Conservation (phyloP, 1,140 invertebrate species). For the Chionoecetes opilio region DNA sequence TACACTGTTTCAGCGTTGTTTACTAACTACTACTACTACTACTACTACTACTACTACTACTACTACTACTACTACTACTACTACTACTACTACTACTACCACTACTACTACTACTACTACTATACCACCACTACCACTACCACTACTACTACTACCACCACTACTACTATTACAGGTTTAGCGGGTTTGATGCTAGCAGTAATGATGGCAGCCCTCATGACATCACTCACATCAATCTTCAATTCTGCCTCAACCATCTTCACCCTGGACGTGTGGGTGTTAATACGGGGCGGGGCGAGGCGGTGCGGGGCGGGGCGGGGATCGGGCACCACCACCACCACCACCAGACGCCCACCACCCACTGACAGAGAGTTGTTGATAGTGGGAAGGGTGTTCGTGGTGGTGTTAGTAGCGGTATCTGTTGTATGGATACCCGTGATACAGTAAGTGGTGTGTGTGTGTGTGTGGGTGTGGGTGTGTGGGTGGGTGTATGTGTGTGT, state of each 20-base stretch:
- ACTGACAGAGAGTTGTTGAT: conserved; percentile 66
- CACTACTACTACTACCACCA: too few species aligned
- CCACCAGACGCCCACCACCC: not conserved
- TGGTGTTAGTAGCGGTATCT: conserved; percentile 85
- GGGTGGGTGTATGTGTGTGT: too few species aligned
- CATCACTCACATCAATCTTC: conserved; percentile 86
- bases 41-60: conserved; percentile 29
- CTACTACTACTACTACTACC: not conserved
- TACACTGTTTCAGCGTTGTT: too few species aligned
- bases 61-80: conserved; percentile 30
- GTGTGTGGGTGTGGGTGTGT: not conserved
- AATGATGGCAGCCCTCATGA: conserved; percentile 86
- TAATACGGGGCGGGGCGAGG: conserved; percentile 82
- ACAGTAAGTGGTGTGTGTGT: conserved; percentile 80
- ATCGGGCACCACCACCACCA: too few species aligned
- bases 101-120: not conserved
- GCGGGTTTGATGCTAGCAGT: conserved; percentile 86
- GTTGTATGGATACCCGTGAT: conserved; percentile 86
- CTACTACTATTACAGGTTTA: conserved; percentile 81
- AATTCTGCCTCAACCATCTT: conserved; percentile 86
- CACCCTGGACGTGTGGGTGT: conserved; percentile 86
- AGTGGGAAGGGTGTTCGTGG: conserved; percentile 82
- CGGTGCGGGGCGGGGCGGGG: not conserved
- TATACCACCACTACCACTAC: not conserved
- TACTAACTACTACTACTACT: conserved; percentile 16